Percentiles rank a stretch among this genome's conserved stretches.
phyloP scores from a whole-genome alignment of 2,888 invertebrate genomes.

The Lepas anatifera region DNA sequence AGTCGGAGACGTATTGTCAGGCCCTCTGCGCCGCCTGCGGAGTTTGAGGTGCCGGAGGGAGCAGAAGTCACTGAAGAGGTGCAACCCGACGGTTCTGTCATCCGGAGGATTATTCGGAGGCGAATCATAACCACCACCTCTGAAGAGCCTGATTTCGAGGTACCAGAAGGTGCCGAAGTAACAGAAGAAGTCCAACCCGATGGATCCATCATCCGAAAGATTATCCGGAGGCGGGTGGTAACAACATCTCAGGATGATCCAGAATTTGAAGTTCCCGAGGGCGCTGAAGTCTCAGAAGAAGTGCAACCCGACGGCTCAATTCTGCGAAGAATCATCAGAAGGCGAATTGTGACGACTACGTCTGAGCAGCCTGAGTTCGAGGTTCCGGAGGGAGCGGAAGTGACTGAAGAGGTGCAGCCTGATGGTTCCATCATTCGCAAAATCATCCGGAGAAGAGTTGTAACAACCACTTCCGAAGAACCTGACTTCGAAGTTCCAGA shows the following conservation, averaged over 20 bases:
- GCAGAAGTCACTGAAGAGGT: neutral
- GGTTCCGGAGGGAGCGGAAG: no score
- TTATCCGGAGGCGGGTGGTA: neutral
- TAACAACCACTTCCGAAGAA: neutral
- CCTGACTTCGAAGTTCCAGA: neutral
- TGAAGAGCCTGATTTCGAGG: neutral
- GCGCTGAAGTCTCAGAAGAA: neutral
- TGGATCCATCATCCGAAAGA: neutral
- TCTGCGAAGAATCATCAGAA: neutral
- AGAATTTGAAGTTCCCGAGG: neutral
- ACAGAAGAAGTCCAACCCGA: neutral
- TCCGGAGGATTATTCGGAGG: neutral
- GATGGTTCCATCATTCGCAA: neutral
- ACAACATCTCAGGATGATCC: neutral
- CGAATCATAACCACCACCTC: neutral
- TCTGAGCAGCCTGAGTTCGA: neutral
- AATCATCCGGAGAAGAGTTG: neutral
- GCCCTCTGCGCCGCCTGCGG: neutral
- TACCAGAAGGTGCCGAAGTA: neutral
- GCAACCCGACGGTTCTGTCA: neutral
- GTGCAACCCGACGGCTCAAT: neutral
- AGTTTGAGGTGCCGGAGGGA: neutral
- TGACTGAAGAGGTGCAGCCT: neutral
- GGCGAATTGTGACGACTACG: neutral
- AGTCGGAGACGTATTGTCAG: neutral